Evolutionary conservation across 2,888 invertebrate species (phyloP).

Genomic region (Drosophila paranaensis): DNA sequence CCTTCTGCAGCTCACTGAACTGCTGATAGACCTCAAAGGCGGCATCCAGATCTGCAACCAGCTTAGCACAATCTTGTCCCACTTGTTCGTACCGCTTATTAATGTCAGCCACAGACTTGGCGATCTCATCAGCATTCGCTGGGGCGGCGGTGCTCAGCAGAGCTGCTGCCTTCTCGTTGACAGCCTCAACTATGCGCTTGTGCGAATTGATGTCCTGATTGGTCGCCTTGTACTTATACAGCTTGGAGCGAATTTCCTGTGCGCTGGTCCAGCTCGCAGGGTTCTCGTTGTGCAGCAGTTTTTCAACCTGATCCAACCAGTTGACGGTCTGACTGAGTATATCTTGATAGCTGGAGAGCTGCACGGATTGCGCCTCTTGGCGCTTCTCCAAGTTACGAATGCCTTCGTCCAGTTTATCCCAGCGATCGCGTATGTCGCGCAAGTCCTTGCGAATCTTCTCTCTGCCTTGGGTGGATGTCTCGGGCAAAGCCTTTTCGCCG

Average conservation of each 20-base stretch:
- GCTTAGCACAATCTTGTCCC: constrained; percentile 88
- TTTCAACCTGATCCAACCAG: constrained; percentile 95
- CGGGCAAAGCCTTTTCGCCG: constrained; percentile 95
- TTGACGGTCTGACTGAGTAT: constrained; percentile 91
- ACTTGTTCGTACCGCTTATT: constrained; percentile 91
- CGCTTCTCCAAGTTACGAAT: constrained; percentile 93
- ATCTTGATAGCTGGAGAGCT: constrained; percentile 94
- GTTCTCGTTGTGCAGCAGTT: constrained; percentile 89
- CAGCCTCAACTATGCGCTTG: constrained; percentile 94
- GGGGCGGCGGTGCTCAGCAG: constrained; percentile 86
- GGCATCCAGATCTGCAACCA: constrained; percentile 90
- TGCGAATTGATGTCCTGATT: constrained; percentile 96
- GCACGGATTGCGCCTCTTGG: constrained; percentile 92
- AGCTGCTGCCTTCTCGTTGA: constrained; percentile 94
- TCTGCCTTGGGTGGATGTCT: constrained; percentile 95
- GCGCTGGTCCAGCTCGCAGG: constrained; percentile 90
- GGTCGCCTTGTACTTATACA: constrained; percentile 93
- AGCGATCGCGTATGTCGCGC: constrained; percentile 91
- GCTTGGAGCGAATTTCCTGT: constrained; percentile 93
- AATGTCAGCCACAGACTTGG: constrained; percentile 89
- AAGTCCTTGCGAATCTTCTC: constrained; percentile 95
- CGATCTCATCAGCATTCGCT: constrained; percentile 86
- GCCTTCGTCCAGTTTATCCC: constrained; percentile 94
- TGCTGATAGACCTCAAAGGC: constrained; percentile 93
- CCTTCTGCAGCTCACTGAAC: constrained; percentile 93